Evolutionary conservation across 2,888 invertebrate genomes (phyloP), one percentile per base, ranked within the genome.

Genomic region (Dasypolia templi): DNA sequence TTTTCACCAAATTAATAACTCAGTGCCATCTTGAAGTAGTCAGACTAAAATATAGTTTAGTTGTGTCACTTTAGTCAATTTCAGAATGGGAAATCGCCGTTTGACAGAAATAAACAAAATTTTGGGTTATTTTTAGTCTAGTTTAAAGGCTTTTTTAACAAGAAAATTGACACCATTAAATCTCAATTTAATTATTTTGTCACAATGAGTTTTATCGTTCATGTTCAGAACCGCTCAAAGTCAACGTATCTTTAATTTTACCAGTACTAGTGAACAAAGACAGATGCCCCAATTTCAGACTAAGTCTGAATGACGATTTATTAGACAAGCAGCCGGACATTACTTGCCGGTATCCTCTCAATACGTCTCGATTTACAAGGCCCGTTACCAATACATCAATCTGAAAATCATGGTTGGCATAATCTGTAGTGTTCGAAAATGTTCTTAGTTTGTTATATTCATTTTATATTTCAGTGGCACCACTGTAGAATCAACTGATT

Each of bases 301-400:
- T 62, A n/a, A 70, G 81, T 58, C 69, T 81, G 53, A 51, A 62
- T 51, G 35, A 66, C 81, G 69, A 79, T 79, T 79, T 79, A 81
- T 79, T 81, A 35, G 69, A 76, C 81, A 65, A 70, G 77, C 35
- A 46, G 51, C 77, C 69, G 79, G 81, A 81, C 81, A 81, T 81
- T 76, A 79, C 61, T 79, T 81, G 46, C 68, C 65, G 56, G 61
- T 79, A 65, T 32, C 74, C 76, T 65, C 65, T 76, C 81, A 69
- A 81, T 79, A 76, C 69, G 64, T 81, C 77, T 81, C 82, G 77
- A 76, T 81, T 76, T 77, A 77, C 81, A 76, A 64, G 51, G 56
- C 46, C 39, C 39, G 59, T 70, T 81, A 78, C 78, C 78, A 66
- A 66, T 76, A 61, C 61, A 70, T 81, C 61, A 81, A 79, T 79